Percentiles rank a stretch among this genome's conserved stretches.
Evolutionary conservation across 2,113 vertebrate genomes (phyloP).

Genomic region (Panthera tigris): DNA sequence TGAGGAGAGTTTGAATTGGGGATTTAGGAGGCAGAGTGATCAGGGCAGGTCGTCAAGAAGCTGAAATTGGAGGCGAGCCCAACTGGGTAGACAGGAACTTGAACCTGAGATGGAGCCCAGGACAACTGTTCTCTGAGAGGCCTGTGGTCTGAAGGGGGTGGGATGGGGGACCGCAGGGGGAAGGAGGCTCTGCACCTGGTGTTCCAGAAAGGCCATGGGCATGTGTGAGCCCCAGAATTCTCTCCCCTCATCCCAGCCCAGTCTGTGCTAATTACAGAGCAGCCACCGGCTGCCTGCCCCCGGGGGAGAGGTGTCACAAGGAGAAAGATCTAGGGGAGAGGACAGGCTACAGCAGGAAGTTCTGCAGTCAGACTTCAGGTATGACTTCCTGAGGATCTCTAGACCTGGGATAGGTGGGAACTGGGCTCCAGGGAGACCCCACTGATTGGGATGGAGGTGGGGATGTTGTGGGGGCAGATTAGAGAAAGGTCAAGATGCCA

Average conservation of each 20-base stretch:
- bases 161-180: no score
- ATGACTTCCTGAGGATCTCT: neutral
- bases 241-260: neutral
- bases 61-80: neutral
- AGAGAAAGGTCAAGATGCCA: neutral
- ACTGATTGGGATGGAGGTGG: neutral
- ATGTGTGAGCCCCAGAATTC: neutral
- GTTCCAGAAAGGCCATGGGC: neutral
- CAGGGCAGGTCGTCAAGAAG: neutral
- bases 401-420: neutral
- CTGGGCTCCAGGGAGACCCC: neutral
- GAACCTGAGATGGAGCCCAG: neutral
- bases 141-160: neutral
- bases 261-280: slow-evolving; percentile 51
- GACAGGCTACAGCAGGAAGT: neutral
- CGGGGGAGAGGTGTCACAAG: neutral
- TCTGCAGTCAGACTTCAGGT: neutral
- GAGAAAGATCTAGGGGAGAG: neutral
- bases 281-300: neutral
- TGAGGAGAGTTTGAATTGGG: neutral
- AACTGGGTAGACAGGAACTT: neutral
- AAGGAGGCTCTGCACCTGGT: neutral
- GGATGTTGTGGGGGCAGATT: neutral
- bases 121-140: neutral
- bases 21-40: neutral